Percentiles rank a stretch among this genome's conserved stretches.
Conservation (phyloP, 2,113 vertebrate genomes). For the Accipiter virgatus region DNA sequence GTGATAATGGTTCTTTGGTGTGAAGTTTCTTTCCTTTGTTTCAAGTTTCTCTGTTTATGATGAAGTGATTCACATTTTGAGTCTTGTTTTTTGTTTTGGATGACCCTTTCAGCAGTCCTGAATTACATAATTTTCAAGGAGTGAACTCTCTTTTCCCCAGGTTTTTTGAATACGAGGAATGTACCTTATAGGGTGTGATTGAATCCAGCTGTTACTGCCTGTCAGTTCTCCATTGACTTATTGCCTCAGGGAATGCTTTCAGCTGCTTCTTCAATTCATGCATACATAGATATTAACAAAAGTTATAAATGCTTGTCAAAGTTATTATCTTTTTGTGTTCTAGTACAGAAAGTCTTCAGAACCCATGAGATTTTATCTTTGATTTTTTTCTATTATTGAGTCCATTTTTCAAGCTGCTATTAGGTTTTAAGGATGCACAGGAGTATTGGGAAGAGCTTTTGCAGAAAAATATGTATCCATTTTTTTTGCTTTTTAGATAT, state of each 20-base stretch:
- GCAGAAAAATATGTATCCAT: neutral
- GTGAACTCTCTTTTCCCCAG: neutral
- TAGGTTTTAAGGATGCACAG: neutral
- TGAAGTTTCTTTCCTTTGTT: neutral
- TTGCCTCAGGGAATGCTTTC: neutral
- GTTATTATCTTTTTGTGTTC: neutral
- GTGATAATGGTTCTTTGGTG: neutral
- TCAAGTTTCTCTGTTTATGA: neutral
- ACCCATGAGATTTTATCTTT: neutral
- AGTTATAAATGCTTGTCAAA: neutral
- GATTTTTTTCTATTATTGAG: neutral
- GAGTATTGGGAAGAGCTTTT: neutral
- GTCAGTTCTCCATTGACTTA: neutral
- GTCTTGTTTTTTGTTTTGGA: neutral
- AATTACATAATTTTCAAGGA: neutral
- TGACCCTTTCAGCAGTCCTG: neutral
- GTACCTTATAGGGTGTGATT: neutral
- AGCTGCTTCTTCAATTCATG: neutral
- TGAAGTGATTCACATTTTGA: neutral
- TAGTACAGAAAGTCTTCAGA: neutral
- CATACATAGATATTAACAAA: neutral
- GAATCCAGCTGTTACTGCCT: neutral
- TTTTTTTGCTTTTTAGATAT: neutral
- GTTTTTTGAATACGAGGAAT: neutral
- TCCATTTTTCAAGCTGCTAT: neutral